Conservation (phyloP, 2,888 invertebrate species). For the Strigamia maritima region DNA sequence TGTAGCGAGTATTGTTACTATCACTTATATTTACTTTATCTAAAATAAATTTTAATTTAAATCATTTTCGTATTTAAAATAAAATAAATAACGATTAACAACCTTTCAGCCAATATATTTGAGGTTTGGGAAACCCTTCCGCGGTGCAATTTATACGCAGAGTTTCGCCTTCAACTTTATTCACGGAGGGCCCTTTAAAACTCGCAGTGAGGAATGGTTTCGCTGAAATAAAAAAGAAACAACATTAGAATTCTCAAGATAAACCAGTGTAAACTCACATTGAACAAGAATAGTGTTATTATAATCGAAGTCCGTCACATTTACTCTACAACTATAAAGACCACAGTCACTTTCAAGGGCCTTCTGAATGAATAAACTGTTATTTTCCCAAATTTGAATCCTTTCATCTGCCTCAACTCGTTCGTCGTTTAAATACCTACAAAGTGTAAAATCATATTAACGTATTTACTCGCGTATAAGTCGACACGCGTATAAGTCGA, state of each 20-base stretch:
- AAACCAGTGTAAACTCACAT: not conserved
- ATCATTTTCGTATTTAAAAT: too few relatives aligned
- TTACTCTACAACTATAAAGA: not conserved
- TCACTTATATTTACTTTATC: conserved; percentile 42
- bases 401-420: not conserved
- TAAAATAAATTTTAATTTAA: conserved; percentile 34
- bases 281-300: not conserved
- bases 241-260: not conserved
- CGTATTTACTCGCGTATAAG: too few relatives aligned
- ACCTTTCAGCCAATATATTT: conserved; percentile 66
- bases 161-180: conserved; percentile 70
- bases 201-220: too few relatives aligned
- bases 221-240: too few relatives aligned
- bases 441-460: too few relatives aligned
- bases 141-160: conserved; percentile 70
- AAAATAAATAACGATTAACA: conserved; percentile 47
- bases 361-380: not conserved
- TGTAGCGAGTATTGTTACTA: conserved; percentile 40
- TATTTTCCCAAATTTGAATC: not conserved
- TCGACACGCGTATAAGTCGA: too few relatives aligned
- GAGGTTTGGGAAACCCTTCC: conserved; percentile 65
- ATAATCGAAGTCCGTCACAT: not conserved
- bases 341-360: not conserved
- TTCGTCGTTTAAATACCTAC: not conserved
- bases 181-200: too few relatives aligned